phyloP scores from a whole-genome alignment of 2,797 vertebrate species.

The Limnodromus scolopaceus region DNA sequence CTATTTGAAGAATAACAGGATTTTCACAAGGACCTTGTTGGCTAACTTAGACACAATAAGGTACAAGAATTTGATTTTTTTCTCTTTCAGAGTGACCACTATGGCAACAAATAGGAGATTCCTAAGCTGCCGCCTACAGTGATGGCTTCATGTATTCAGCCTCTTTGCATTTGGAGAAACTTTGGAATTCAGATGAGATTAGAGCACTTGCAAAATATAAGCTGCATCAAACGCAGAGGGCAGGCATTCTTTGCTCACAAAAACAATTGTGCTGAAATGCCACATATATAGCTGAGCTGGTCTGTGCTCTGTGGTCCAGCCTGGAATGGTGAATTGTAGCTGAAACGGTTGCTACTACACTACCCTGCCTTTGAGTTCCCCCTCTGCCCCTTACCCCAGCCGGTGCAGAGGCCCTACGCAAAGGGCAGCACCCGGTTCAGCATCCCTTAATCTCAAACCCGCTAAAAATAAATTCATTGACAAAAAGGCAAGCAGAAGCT shows the following conservation, averaged over 20 bases:
- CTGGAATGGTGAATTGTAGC: not conserved
- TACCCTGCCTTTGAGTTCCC: not conserved
- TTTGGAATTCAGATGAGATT: not conserved
- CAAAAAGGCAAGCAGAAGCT: not conserved
- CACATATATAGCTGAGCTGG: not conserved
- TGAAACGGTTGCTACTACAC: not conserved
- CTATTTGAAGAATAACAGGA: not conserved
- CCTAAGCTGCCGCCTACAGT: not conserved
- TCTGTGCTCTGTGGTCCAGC: not conserved
- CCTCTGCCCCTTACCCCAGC: not conserved
- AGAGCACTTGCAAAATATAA: not conserved
- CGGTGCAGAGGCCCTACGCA: not conserved
- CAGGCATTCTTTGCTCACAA: not conserved
- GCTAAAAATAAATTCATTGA: slow-evolving; percentile 36
- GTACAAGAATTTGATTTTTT: not conserved
- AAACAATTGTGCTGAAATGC: not conserved
- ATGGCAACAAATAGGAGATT: not conserved
- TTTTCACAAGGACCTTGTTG: not conserved
- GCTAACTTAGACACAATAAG: not conserved
- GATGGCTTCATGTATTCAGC: not conserved
- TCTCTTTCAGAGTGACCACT: not conserved
- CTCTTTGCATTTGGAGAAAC: not conserved
- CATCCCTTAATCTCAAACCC: not conserved
- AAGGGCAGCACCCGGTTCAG: not conserved
- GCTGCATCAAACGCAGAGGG: not conserved